Evolutionary conservation across 2,113 vertebrate genomes (phyloP).

Genomic region (Chloropsis hardwickii): DNA sequence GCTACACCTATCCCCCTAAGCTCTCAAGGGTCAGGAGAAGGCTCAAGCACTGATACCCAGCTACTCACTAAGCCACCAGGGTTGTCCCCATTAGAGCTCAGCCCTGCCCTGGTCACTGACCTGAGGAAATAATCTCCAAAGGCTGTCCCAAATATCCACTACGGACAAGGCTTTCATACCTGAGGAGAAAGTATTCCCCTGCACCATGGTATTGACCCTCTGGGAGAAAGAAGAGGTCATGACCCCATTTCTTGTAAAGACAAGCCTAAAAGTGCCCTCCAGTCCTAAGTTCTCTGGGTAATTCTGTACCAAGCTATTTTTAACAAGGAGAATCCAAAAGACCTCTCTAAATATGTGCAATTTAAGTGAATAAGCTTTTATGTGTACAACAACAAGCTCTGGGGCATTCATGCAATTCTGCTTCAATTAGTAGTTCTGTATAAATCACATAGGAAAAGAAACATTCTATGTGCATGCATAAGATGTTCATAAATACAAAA

Average conservation of each 20-base stretch:
- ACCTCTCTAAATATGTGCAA: neutral
- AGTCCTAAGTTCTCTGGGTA: neutral
- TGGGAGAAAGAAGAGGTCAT: neutral
- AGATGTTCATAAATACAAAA: neutral
- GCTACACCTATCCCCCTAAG: neutral
- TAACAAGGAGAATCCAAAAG: slow-evolving; percentile 20
- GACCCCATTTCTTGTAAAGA: neutral
- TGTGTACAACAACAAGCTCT: neutral
- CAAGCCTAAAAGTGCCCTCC: neutral
- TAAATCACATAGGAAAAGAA: neutral
- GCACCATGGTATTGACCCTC: neutral
- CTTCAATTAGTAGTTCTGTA: neutral
- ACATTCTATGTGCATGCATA: neutral
- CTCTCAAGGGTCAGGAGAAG: neutral
- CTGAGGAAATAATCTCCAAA: neutral
- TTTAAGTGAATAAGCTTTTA: slow-evolving; percentile 33
- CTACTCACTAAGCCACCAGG: neutral
- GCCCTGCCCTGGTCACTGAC: neutral
- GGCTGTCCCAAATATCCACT: neutral
- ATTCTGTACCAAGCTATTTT: slow-evolving; percentile 22
- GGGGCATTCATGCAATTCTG: slow-evolving; percentile 12
- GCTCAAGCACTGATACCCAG: neutral
- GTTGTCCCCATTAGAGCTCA: neutral
- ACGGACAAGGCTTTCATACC: neutral
- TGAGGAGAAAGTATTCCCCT: neutral